Evolutionary conservation across 2,113 vertebrate species (phyloP).

Genomic region (Irena cyanogastra): DNA sequence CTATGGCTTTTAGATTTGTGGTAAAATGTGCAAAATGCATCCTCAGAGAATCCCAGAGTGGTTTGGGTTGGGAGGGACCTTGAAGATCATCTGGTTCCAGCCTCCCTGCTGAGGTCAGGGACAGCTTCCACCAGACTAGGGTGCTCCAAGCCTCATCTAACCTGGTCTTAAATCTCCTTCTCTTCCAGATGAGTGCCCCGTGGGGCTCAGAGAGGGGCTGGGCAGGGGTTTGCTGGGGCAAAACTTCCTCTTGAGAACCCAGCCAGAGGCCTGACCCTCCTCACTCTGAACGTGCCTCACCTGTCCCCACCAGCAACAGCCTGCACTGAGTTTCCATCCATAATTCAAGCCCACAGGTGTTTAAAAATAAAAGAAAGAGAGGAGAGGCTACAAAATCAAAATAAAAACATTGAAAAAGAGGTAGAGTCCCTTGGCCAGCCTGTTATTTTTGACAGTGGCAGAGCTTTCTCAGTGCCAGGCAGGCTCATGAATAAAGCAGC

Average conservation of each 20-base stretch:
- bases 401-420: background rate
- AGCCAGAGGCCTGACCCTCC: background rate
- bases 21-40: accelerated
- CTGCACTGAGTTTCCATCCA: background rate
- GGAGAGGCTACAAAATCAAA: background rate
- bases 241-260: background rate
- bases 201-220: background rate
- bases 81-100: background rate
- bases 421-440: background rate
- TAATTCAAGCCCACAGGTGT: background rate
- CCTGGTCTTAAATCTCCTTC: background rate
- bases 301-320: background rate
- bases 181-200: accelerated
- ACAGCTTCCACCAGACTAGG: background rate
- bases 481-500: slow-evolving; percentile 41
- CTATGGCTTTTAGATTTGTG: background rate
- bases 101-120: background rate
- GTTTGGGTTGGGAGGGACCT: background rate
- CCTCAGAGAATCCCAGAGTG: background rate
- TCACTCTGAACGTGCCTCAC: accelerated
- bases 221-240: background rate
- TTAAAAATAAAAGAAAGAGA: background rate
- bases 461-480: background rate
- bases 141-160: background rate
- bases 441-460: background rate